These are phyloP conservation scores for Bubo blakistoni DNA, from an alignment of 2,113 vertebrate species.

Conservation along the genomic window DNA sequence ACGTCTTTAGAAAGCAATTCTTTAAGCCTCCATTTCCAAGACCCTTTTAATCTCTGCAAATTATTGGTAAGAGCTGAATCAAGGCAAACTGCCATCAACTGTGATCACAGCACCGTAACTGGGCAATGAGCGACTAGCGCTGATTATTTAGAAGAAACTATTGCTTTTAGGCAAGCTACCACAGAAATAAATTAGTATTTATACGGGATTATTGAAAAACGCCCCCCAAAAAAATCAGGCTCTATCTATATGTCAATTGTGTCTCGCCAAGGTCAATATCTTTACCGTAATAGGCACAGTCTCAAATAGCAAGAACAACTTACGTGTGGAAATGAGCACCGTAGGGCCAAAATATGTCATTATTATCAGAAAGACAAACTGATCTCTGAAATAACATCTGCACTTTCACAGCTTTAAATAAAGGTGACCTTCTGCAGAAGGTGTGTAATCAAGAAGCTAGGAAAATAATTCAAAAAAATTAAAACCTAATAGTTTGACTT, in stretches of 20 bases:
- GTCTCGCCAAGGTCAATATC: neutral
- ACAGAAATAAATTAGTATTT: constrained; percentile 25
- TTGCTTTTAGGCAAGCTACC: neutral
- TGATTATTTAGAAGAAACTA: constrained; percentile 33
- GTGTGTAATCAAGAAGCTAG: neutral
- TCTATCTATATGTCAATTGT: constrained; percentile 26
- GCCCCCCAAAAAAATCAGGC: neutral
- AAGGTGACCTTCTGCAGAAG: neutral
- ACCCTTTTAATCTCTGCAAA: constrained; percentile 68
- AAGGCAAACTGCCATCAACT: constrained; percentile 22
- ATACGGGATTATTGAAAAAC: neutral
- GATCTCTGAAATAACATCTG: neutral
- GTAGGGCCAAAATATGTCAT: neutral
- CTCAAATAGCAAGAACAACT: neutral
- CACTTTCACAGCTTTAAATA: neutral
- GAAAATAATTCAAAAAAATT: neutral
- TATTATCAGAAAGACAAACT: neutral
- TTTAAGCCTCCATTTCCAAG: constrained; percentile 8
- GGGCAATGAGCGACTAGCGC: neutral
- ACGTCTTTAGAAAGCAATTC: constrained; percentile 56
- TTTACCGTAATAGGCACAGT: neutral
- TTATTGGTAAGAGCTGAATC: constrained; percentile 19
- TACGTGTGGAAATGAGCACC: neutral
- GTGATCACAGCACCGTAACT: neutral
- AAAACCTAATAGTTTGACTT: neutral